A percentile compares a stretch with the other conserved stretches of the same genome.
Conservation (phyloP, 2,797 vertebrate genomes). For the Monodelphis domestica region DNA sequence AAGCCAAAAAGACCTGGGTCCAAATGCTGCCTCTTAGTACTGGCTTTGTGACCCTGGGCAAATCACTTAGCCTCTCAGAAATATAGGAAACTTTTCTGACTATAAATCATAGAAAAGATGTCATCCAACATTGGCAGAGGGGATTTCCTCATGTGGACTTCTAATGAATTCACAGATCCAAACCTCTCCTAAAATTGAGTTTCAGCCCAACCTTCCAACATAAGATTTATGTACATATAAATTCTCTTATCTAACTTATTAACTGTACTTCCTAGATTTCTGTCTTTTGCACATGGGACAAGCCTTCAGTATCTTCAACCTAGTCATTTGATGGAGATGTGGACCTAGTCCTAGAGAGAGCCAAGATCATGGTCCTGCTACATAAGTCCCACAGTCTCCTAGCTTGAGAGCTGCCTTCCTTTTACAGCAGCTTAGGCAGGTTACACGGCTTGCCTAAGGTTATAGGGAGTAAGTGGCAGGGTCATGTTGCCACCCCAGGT, state of each 20-base stretch:
- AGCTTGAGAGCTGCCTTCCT: neutral
- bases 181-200: neutral
- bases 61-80: neutral
- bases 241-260: neutral
- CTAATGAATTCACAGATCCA: neutral
- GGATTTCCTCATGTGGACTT: neutral
- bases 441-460: neutral
- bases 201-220: neutral
- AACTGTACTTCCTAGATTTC: neutral
- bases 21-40: neutral
- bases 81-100: neutral
- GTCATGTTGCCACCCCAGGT: neutral
- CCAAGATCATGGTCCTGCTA: neutral
- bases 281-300: slow-evolving; percentile 38
- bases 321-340: slow-evolving; percentile 31
- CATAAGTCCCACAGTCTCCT: neutral
- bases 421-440: neutral
- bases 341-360: neutral
- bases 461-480: neutral
- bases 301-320: slow-evolving; percentile 42
- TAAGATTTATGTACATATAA: neutral
- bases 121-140: neutral
- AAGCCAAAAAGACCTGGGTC: neutral
- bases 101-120: neutral
- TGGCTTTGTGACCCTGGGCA: neutral